Conservation (phyloP, 2,113 vertebrate species). For the Sorex fumeus region DNA sequence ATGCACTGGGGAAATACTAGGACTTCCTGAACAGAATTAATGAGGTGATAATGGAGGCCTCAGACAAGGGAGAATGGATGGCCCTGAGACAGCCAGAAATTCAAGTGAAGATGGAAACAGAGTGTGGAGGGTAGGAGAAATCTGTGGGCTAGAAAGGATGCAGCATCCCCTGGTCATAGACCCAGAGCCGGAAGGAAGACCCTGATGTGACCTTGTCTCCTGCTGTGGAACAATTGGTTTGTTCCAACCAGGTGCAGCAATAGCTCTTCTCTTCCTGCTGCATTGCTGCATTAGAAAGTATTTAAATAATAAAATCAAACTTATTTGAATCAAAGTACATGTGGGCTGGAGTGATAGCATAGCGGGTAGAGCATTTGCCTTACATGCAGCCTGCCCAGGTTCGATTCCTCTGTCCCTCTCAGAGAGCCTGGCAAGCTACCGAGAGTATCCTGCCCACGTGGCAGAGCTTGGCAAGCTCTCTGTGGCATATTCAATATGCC, state of each 20-base stretch:
- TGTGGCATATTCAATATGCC: too few species aligned
- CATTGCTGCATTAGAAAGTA: neutral
- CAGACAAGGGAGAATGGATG: neutral
- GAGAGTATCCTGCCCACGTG: too few species aligned
- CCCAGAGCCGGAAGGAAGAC: neutral
- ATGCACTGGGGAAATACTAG: neutral
- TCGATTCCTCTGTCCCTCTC: too few species aligned
- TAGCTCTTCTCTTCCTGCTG: neutral
- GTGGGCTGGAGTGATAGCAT: too few species aligned
- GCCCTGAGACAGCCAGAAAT: neutral
- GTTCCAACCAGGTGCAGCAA: neutral
- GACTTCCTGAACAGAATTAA: neutral
- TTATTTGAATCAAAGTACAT: neutral
- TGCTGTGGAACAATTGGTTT: neutral
- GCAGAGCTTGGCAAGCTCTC: too few species aligned
- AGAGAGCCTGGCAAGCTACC: too few species aligned
- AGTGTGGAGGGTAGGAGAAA: neutral
- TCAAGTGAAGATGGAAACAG: fast-evolving
- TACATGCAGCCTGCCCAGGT: too few species aligned
- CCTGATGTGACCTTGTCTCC: neutral
- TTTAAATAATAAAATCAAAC: neutral
- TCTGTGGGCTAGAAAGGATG: neutral
- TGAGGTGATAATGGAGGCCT: neutral
- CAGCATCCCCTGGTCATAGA: neutral
- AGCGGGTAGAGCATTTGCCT: too few species aligned